These are phyloP conservation scores for Gisinianus flammeolus DNA, from an alignment of 2,888 invertebrate species.

Conservation along the genomic window DNA sequence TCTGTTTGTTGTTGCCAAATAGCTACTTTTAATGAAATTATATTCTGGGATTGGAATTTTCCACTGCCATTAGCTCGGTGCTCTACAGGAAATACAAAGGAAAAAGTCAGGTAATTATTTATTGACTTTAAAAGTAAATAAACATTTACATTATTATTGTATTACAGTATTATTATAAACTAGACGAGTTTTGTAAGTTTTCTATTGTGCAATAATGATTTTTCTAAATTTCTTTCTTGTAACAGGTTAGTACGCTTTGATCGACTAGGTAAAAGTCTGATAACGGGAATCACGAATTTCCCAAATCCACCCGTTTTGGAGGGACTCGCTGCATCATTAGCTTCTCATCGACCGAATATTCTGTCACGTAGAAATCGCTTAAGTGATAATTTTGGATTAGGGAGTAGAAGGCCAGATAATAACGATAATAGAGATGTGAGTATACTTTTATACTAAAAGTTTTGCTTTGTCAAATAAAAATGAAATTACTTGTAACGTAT, in stretches of 20 bases:
- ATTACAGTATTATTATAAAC: background rate
- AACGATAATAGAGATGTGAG: constrained; percentile 27
- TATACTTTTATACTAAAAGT: background rate
- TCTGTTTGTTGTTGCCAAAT: background rate
- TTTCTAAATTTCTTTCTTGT: background rate
- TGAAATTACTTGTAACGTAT: background rate
- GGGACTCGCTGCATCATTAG: constrained; percentile 15
- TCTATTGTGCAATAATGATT: background rate
- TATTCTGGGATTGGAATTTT: constrained; percentile 89
- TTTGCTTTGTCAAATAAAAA: background rate
- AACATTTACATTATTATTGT: background rate
- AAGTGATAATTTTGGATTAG: constrained; percentile 9
- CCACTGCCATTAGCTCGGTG: constrained; percentile 77
- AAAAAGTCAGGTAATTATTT: constrained; percentile 77
- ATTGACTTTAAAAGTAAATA: too few relatives aligned
- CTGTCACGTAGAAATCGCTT: constrained; percentile 35
- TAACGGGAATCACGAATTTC: constrained; percentile 80
- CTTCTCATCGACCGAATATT: constrained; percentile 47
- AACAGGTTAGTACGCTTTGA: constrained; percentile 84
- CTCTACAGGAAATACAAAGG: constrained; percentile 75
- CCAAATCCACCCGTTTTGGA: constrained; percentile 60
- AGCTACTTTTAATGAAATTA: constrained; percentile 80
- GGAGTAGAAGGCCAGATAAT: constrained; percentile 10
- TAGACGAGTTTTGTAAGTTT: too few relatives aligned
- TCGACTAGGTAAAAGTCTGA: constrained; percentile 77